Evolutionary conservation across 2,113 vertebrate species (phyloP), one percentile per base, ranked within the genome.

Genomic region (Heterochromis multidens): DNA sequence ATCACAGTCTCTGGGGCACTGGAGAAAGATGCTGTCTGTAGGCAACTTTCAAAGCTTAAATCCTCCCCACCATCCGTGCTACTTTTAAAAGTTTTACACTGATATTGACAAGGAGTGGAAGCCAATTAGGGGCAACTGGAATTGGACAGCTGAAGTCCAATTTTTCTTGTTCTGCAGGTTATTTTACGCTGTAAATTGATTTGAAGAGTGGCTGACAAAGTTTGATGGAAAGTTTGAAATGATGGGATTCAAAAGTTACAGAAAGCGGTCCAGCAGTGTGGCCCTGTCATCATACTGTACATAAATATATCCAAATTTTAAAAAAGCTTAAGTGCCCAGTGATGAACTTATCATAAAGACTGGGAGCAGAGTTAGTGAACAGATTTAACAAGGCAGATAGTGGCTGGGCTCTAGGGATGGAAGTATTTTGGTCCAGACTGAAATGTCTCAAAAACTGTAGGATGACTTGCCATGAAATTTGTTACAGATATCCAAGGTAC

Each of bases 1-100:
- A 93, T 93, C 91, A 91, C 77, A 72, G 85, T 63, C 80, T 86
- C 79, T 17, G 60, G 60, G 70, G 83, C 54, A 4, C 19, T 35
- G 54, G 25, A 59, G 65, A 65, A 77, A 79, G 57, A 88, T 65
- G 37, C 49, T 65, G 65, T 79, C 85, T 89, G 86, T 6, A 37
- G 49, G 82, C 74, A 49, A n/a, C 67, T 67, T 74, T 84, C 29
- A n/a, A 31, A 82, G 40, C 59, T 80, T 43, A 33, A 65, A 58
- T 81, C 49, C 74, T 82, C 63, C 33, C 21, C 52, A 23, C 5
- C 35, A 21, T 49, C 17, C 35, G 6, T 27, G 74, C 46, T 59
- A 23, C 29, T 84, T 84, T 37, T 12, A 72, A 77, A 67, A 11
- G 56, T 70, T 82, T 84, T 21, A 62, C 31, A 46, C 56, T 58